Evolutionary conservation across 1,140 invertebrate species (phyloP).

Genomic region (Melitaea cinxia): DNA sequence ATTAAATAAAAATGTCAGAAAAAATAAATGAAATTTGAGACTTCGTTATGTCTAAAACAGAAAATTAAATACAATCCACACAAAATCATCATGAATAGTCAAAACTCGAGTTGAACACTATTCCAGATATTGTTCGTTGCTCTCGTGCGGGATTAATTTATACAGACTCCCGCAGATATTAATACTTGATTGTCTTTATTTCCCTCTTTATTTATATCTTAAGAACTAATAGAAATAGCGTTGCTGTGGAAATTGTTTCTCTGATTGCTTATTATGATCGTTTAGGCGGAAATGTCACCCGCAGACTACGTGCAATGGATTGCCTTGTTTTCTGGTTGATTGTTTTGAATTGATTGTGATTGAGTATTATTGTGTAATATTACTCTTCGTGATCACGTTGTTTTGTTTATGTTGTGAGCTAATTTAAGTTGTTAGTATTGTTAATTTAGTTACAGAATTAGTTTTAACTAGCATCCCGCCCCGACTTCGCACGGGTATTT

Average conservation of each 20-base stretch:
- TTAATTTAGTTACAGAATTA: too few species aligned
- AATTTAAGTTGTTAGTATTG: background rate
- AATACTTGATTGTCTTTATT: constrained; percentile 50
- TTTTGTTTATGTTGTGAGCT: too few species aligned
- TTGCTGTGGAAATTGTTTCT: constrained; percentile 55
- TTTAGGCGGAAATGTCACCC: constrained; percentile 26
- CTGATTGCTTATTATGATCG: constrained; percentile 60
- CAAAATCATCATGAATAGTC: constrained; percentile 30
- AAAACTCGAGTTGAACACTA: constrained; percentile 46
- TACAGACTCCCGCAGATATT: constrained; percentile 46
- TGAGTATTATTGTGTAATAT: background rate
- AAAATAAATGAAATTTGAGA: too few species aligned
- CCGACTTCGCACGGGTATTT: too few species aligned
- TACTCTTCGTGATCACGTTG: too few species aligned
- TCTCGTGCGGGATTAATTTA: constrained; percentile 51
- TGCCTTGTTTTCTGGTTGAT: constrained; percentile 22
- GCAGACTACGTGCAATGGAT: constrained; percentile 22
- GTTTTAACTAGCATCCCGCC: too few species aligned
- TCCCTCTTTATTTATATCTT: constrained; percentile 53
- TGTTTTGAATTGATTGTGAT: constrained; percentile 13
- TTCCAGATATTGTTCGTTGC: constrained; percentile 50
- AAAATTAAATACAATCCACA: constrained; percentile 31
- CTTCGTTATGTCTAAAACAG: too few species aligned
- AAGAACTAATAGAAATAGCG: constrained; percentile 53
- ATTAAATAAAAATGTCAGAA: too few species aligned